phyloP scores from a whole-genome alignment of 92 coral and sea anemone species.

The Palythoa caribaeorum region DNA sequence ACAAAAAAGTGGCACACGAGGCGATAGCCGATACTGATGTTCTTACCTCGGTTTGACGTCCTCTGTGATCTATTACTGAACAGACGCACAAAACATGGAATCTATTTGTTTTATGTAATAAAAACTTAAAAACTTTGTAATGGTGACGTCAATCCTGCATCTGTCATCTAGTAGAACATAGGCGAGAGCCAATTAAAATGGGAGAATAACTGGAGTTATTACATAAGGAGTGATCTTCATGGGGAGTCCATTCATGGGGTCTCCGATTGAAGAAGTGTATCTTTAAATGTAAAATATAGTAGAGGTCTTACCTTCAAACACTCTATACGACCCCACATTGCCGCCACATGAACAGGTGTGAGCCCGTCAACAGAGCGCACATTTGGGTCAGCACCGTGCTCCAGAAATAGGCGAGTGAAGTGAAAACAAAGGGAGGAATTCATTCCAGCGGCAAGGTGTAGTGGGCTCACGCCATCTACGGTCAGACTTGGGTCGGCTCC shows the following conservation, averaged over 20 bases:
- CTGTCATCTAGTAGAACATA: no score
- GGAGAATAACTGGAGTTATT: no score
- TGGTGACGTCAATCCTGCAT: no score
- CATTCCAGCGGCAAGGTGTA: constrained; percentile 86
- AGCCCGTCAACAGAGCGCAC: constrained; percentile 86
- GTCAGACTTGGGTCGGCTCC: constrained; percentile 85
- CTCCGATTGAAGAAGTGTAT: neutral
- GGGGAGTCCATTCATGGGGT: neutral
- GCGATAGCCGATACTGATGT: no score
- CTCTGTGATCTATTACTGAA: no score
- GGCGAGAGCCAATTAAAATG: no score
- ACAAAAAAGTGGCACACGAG: no score
- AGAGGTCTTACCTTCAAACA: constrained; percentile 70
- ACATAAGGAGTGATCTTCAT: neutral
- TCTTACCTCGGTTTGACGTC: no score
- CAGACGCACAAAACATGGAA: no score
- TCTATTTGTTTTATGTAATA: no score
- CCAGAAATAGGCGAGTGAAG: constrained; percentile 84
- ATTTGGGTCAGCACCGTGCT: constrained; percentile 85
- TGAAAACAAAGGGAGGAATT: constrained; percentile 83
- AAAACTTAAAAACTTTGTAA: no score
- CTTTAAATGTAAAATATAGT: neutral
- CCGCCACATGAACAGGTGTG: constrained; percentile 97
- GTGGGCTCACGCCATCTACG: constrained; percentile 84
- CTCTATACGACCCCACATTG: constrained; percentile 91